Evolutionary conservation across 2,113 vertebrate genomes (phyloP), one percentile per base, ranked within the genome.

Genomic region (Thunnus thynnus): DNA sequence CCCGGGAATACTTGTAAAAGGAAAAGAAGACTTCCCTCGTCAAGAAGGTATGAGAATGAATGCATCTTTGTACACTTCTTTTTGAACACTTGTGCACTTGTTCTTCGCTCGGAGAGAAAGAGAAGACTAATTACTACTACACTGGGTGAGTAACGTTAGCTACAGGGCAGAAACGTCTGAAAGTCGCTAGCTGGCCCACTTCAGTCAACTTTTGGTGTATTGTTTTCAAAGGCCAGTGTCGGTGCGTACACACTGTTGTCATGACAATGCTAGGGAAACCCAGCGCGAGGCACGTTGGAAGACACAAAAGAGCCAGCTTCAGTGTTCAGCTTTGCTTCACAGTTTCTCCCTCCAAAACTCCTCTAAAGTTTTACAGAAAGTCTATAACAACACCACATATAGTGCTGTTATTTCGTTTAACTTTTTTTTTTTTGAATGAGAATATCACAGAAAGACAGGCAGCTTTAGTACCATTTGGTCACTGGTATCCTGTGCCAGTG

Each of bases 241-340:
- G 76, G 80, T 72, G 88, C 76, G 84, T 86, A 84, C 90, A 90
- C 85, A 83, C 89, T 85, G 94, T 94, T 94, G 92, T 93, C 94
- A 94, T 92, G 93, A 93, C 93, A 87, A 93, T 92, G 79, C 89
- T 78, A 86, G 70, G 88, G 89, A 89, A 92, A 93, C 93, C 78
- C 82, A 81, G 85, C 82, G 89, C 84, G 76, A 90, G 88, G 92
- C 84, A 89, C 83, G 91, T 91, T 84, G 80, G 65, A 52, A 75
- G 62, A 88, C 88, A 85, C 88, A 93, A 94, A 90, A 89, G 90
- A 58, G 47, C 73, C 71, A 80, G 69, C 68, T 18, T 76, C 80
- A 76, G 60, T 69, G 62, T 32, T 11, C n/a, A 79, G 56, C 64
- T 48, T 66, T 65, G 54, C 62, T 72, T 54, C 18, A n/a, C 7